Evolutionary conservation across 2,888 invertebrate genomes (phyloP), one percentile per base, ranked within the genome.

Genomic region (Colletes collaris): DNA sequence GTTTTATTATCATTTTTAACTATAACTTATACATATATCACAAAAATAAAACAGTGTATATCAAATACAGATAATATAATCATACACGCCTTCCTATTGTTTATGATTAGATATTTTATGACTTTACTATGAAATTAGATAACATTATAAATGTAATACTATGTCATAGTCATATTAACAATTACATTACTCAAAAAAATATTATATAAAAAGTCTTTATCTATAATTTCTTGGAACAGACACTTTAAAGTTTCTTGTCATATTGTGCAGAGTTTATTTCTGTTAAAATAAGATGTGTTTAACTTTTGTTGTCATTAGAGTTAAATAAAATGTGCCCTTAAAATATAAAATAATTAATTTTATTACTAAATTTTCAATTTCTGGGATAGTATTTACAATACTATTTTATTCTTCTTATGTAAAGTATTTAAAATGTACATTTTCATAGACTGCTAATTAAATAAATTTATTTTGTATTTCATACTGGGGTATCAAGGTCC

Each of bases 1-100:
- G 65, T 70, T 53, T 8, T 27, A 71, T 58, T 49, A n/a, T 46
- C 10, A 46, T 46, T 46, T 50, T 46, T n/a, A 1, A 19, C 13
- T 27, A 6, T 16, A 19, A 49, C 10, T 59, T 16, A 13, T 3
- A 13, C 16, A 27, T 8, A 40, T 59, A 44, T 49, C 40, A 46
- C 8, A 27, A 19, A 65, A 79, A 40, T 27, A 40, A 3, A n/a
- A 59, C 16, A 55, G 35, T 13, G 8, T 53, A 71, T 10, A 46
- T 46, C 56, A 3, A 56, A 46, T 53, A 46, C 10, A 72, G 52
- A 75, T 82, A 79, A 65, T 27, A 62, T 58, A 74, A 69, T 83
- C 86, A 56, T 11, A 68, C 49, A 79, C 76, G 76, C 79, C 79
- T 74, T 81, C 67, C 58, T 78, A 75, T 70, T 63, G 46, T 76